A percentile compares a stretch with the other conserved stretches of the same genome.
Evolutionary conservation across 2,113 vertebrate species (phyloP).

Genomic region (Tetrao urogallus): DNA sequence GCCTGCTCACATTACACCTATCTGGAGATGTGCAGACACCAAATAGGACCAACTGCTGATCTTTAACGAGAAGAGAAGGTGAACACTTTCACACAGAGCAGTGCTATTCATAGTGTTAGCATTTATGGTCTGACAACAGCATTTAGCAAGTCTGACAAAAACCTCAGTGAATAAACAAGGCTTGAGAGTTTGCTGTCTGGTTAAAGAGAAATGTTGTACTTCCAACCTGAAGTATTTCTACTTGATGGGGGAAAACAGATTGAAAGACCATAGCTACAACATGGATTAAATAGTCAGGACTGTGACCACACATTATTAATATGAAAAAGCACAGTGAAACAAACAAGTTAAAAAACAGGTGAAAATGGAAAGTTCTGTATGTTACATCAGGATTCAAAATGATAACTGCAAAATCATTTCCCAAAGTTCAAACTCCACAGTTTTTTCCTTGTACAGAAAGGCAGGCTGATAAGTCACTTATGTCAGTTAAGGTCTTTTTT

Average conservation of each 20-base stretch:
- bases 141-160: constrained; percentile 15
- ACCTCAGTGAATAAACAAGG: neutral
- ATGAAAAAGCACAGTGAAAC: neutral
- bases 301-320: neutral
- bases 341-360: neutral
- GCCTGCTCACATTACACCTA: accelerated
- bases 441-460: constrained; percentile 43
- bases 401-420: neutral
- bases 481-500: constrained; percentile 58
- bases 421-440: constrained; percentile 50
- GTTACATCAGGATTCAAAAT: constrained; percentile 18
- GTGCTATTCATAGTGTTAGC: neutral
- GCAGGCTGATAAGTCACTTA: constrained; percentile 61
- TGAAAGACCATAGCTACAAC: neutral
- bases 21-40: neutral
- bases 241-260: neutral
- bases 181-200: neutral
- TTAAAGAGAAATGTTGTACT: neutral
- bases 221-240: neutral
- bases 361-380: constrained; percentile 13
- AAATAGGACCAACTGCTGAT: accelerated
- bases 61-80: neutral
- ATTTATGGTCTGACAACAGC: neutral
- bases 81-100: neutral
- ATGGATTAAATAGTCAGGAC: neutral